Percentiles rank a stretch among this genome's conserved stretches.
Conservation (phyloP, 2,888 invertebrate species). For the Diabrotica balteata region DNA sequence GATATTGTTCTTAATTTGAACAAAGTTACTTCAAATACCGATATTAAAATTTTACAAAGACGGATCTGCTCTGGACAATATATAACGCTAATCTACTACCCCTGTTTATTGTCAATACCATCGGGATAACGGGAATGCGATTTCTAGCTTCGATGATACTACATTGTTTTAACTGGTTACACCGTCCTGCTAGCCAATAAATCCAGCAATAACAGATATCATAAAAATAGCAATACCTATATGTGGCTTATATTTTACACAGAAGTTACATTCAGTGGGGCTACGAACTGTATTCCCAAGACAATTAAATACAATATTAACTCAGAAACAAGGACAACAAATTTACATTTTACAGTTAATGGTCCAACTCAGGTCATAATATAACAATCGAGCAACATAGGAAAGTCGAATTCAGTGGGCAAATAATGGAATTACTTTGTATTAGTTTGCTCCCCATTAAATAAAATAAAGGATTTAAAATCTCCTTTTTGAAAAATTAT, state of each 20-base stretch:
- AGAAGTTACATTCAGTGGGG: slow-evolving; percentile 9
- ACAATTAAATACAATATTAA: slow-evolving; percentile 13
- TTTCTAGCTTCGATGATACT: neutral
- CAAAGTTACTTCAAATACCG: too few relatives aligned
- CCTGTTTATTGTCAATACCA: too few relatives aligned
- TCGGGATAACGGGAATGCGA: too few relatives aligned
- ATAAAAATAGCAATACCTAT: slow-evolving; percentile 17
- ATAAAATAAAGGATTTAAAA: too few relatives aligned
- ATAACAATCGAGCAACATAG: slow-evolving; percentile 24
- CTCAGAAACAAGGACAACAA: slow-evolving; percentile 11
- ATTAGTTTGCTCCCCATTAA: too few relatives aligned
- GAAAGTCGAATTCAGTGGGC: slow-evolving; percentile 9
- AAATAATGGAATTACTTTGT: neutral
- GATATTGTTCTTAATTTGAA: too few relatives aligned
- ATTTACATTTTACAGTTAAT: slow-evolving; percentile 19
- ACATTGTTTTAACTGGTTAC: neutral
- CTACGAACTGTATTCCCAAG: slow-evolving; percentile 17
- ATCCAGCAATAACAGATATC: neutral
- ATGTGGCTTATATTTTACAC: slow-evolving; percentile 9
- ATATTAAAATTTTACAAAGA: too few relatives aligned
- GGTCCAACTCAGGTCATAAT: slow-evolving; percentile 13
- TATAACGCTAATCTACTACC: too few relatives aligned
- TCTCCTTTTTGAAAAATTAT: too few relatives aligned
- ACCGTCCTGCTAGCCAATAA: neutral
- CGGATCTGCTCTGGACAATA: too few relatives aligned